Percentiles rank a stretch among this genome's conserved stretches.
phyloP scores from a whole-genome alignment of 2,113 vertebrate genomes.

The Gnathonemus echidnorhynchus region DNA sequence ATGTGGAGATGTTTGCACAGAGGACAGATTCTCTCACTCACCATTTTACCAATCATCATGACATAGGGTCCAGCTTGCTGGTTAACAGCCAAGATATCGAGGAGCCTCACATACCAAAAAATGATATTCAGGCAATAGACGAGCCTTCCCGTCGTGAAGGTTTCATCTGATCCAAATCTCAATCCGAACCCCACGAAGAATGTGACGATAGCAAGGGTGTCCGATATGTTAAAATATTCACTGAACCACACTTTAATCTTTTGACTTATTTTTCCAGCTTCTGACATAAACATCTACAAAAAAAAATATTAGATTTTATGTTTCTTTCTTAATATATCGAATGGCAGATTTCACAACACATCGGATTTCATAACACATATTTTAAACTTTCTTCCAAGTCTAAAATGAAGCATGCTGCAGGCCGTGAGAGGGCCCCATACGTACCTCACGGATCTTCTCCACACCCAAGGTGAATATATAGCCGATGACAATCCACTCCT shows the following conservation, averaged over 20 bases:
- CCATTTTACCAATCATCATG: constrained; percentile 99
- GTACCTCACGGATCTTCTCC: constrained; percentile 94
- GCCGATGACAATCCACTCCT: constrained; percentile 95
- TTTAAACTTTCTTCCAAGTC: background rate
- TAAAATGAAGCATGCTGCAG: background rate
- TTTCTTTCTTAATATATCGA: background rate
- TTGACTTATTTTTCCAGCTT: constrained; percentile 94
- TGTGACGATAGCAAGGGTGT: constrained; percentile 86
- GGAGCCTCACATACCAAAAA: constrained; percentile 97
- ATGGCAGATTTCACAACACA: background rate
- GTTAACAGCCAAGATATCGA: constrained; percentile 95
- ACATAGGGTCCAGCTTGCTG: constrained; percentile 97
- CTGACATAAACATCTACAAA: constrained; percentile 92
- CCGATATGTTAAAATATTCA: constrained; percentile 93
- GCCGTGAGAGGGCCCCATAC: background rate
- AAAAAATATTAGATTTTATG: constrained; percentile 7
- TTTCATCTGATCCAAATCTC: constrained; percentile 68
- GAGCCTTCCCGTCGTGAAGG: constrained; percentile 77
- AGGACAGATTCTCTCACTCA: constrained; percentile 54
- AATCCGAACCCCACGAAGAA: constrained; percentile 91
- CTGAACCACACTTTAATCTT: constrained; percentile 98
- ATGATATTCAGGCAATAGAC: constrained; percentile 97
- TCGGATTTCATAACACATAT: background rate
- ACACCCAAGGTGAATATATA: constrained; percentile 95
- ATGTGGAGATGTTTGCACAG: background rate